A percentile compares a stretch with the other conserved stretches of the same genome.
Evolutionary conservation across 1,140 invertebrate genomes (phyloP).

Genomic region (Hycleus phaleratus): DNA sequence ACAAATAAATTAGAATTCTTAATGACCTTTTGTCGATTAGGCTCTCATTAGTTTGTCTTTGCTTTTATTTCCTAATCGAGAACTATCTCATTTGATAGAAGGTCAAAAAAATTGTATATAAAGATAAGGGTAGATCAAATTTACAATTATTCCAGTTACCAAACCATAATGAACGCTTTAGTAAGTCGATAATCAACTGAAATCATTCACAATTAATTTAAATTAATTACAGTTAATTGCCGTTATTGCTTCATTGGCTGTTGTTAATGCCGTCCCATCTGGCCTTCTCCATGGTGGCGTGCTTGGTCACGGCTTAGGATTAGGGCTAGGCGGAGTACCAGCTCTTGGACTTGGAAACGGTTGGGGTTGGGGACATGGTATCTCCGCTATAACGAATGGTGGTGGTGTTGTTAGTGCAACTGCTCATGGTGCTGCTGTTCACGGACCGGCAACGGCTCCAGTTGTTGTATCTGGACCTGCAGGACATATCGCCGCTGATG

Average conservation of each 20-base stretch:
- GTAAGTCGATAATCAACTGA: constrained; percentile 10
- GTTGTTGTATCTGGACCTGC: constrained; percentile 11
- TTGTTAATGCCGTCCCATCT: not conserved
- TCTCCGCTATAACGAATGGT: constrained; percentile 4
- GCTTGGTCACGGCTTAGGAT: constrained; percentile 4
- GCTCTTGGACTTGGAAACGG: not conserved
- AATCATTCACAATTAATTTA: too few species aligned
- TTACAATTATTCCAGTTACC: too few species aligned
- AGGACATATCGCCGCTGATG: constrained; percentile 11
- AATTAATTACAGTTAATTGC: constrained; percentile 19
- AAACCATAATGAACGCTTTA: constrained; percentile 20
- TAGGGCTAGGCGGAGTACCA: constrained; percentile 19
- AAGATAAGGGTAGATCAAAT: too few species aligned
- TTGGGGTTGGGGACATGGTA: not conserved
- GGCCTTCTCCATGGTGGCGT: constrained; percentile 6
- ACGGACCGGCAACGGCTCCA: constrained; percentile 14
- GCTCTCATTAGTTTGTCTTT: too few species aligned
- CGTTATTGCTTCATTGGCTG: constrained; percentile 18
- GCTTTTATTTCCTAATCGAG: too few species aligned
- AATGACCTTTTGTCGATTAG: too few species aligned
- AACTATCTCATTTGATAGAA: too few species aligned
- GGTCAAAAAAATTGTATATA: too few species aligned
- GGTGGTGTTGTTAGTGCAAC: constrained; percentile 8
- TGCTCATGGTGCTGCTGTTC: constrained; percentile 9
- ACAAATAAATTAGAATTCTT: too few species aligned